Conservation (phyloP, 2,888 invertebrate genomes). For the Eupithecia inturbata region DNA sequence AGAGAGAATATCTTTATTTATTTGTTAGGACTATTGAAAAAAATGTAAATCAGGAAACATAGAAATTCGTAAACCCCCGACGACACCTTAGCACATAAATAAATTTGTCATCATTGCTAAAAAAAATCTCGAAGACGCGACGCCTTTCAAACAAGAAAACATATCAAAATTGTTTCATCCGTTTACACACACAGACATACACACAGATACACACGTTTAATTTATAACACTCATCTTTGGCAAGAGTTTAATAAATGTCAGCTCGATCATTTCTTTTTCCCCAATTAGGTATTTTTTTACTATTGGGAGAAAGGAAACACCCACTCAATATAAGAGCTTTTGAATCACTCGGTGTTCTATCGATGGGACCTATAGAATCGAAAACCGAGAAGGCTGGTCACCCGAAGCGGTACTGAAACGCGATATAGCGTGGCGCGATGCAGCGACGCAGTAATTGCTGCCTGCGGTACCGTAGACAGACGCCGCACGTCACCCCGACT, state of each 20-base stretch:
- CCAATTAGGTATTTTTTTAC: neutral
- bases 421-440: conserved; percentile 70
- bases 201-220: too few species aligned
- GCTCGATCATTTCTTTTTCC: too few species aligned
- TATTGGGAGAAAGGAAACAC: neutral
- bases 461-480: conserved; percentile 37
- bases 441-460: conserved; percentile 63
- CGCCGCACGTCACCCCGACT: conserved; percentile 45
- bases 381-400: conserved; percentile 31
- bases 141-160: neutral
- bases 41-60: neutral
- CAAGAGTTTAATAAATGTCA: neutral
- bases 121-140: neutral
- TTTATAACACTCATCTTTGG: too few species aligned
- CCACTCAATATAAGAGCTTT: neutral
- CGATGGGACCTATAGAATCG: neutral
- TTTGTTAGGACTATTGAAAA: neutral
- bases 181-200: neutral
- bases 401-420: conserved; percentile 56
- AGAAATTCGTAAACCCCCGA: neutral
- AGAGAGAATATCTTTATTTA: neutral
- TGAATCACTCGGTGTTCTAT: neutral
- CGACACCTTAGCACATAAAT: neutral
- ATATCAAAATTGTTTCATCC: neutral
- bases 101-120: neutral